A percentile compares a stretch with the other conserved stretches of the same genome.
phyloP scores from a whole-genome alignment of 2,888 invertebrate genomes.

The Eristalis intricaria region DNA sequence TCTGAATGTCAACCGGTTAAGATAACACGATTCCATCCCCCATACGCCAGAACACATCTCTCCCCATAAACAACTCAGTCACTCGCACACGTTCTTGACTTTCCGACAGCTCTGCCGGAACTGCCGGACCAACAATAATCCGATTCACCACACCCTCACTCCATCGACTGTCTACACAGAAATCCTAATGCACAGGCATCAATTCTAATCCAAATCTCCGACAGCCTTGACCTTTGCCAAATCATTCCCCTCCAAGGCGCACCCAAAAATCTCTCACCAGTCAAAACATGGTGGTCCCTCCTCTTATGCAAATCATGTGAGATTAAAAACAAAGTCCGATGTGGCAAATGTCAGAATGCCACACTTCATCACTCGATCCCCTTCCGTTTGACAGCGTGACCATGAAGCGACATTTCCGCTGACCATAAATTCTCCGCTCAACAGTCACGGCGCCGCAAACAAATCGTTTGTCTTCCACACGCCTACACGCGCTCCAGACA shows the following conservation, averaged over 20 bases:
- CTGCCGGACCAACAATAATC: not conserved
- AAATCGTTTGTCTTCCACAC: not conserved
- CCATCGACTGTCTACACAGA: not conserved
- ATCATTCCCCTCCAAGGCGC: not conserved
- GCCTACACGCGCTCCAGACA: not conserved
- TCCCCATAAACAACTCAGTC: not conserved
- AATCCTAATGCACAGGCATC: not conserved
- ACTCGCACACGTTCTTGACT: not conserved
- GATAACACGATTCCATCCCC: too few relatives aligned
- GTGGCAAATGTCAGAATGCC: not conserved
- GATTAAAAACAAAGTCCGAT: not conserved
- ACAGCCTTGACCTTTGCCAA: not conserved
- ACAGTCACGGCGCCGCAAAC: not conserved
- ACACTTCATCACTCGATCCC: conserved; percentile 23
- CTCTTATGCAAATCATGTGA: not conserved
- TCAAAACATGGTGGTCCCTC: not conserved
- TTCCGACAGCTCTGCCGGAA: not conserved
- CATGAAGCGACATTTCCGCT: conserved; percentile 54
- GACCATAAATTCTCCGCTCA: conserved; percentile 35
- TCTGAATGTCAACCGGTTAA: too few relatives aligned
- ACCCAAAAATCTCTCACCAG: not conserved
- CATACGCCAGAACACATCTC: too few relatives aligned
- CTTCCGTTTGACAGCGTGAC: conserved; percentile 45
- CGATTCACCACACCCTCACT: not conserved
- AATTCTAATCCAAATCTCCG: not conserved